These are phyloP conservation scores for Prolemur simus DNA, from an alignment of 2,113 vertebrate species.

Conservation along the genomic window DNA sequence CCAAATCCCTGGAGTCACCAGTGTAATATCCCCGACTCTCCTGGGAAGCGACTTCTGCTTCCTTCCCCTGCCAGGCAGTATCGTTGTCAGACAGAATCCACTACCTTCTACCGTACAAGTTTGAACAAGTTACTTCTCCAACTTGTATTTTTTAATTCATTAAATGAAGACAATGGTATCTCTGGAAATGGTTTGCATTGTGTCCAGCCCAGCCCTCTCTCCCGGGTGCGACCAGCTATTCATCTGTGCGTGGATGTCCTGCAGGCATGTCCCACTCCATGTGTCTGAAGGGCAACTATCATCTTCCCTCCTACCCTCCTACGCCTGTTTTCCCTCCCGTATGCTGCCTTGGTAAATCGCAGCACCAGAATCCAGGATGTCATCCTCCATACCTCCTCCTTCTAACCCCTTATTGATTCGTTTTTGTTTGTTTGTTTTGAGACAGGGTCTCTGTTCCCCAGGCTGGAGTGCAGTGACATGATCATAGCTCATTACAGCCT, in stretches of 20 bases:
- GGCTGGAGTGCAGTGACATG: no score
- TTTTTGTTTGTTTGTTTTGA: no score
- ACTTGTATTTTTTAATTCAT: not conserved
- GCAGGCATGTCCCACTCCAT: accelerated
- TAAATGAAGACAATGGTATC: not conserved
- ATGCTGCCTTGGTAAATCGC: not conserved
- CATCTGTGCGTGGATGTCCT: not conserved
- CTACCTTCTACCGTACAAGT: not conserved
- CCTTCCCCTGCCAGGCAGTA: no score
- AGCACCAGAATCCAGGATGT: not conserved
- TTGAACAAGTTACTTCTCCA: not conserved
- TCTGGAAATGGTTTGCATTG: not conserved
- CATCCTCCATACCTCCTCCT: not conserved
- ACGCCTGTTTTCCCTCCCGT: not conserved
- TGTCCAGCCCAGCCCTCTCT: not conserved
- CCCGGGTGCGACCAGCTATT: not conserved
- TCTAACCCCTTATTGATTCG: no score
- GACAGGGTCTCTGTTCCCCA: no score
- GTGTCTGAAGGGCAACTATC: not conserved
- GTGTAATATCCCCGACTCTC: not conserved
- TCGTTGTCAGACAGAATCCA: not conserved
- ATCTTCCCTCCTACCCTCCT: not conserved
- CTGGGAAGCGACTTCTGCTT: not conserved
- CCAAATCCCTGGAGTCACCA: not conserved
- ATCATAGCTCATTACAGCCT: no score